Conservation (phyloP, 1,140 invertebrate genomes). For the Drosophila erecta region DNA sequence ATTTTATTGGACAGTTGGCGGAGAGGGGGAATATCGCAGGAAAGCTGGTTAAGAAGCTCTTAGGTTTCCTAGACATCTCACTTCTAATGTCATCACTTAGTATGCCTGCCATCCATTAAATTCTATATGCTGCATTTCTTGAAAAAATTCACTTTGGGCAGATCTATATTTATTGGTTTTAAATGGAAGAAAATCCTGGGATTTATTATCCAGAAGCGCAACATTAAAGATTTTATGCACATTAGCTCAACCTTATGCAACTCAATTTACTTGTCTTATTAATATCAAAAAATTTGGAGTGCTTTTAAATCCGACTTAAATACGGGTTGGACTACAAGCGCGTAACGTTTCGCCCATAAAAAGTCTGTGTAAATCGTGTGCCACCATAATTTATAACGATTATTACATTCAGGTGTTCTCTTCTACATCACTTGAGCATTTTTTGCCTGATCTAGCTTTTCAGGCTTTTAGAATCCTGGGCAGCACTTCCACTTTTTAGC, state of each 20-base stretch:
- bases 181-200: too few species aligned
- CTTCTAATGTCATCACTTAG: not conserved
- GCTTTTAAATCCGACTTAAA: not conserved
- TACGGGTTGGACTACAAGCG: not conserved
- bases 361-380: not conserved
- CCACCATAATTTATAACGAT: conserved; percentile 8
- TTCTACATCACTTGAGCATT: conserved; percentile 12
- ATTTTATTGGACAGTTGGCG: conserved; percentile 52
- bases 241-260: too few species aligned
- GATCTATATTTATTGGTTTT: too few species aligned
- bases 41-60: not conserved
- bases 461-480: not conserved
- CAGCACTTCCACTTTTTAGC: conserved; percentile 30
- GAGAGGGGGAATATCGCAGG: not conserved
- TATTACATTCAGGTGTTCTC: conserved; percentile 13
- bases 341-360: conserved; percentile 1
- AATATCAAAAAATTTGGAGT: too few species aligned
- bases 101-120: not conserved
- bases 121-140: too few species aligned
- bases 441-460: conserved; percentile 20
- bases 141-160: too few species aligned
- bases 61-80: too few species aligned
- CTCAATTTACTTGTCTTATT: too few species aligned
- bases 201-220: too few species aligned
- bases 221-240: too few species aligned